Conservation (phyloP, 1,140 invertebrate genomes). For the Scylla paramamosain region DNA sequence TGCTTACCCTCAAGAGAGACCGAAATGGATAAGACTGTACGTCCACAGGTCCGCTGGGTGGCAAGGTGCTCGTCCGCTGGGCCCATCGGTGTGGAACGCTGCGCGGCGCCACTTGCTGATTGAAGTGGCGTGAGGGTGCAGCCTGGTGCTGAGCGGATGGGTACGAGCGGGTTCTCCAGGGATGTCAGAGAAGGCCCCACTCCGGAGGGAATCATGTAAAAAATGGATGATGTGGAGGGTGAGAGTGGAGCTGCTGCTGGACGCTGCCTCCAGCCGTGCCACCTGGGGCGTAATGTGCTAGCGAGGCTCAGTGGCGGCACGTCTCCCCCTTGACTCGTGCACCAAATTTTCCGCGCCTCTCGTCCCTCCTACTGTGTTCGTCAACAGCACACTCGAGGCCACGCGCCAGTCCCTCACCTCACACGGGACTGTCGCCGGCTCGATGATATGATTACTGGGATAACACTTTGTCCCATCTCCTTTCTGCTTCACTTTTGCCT, state of each 20-base stretch:
- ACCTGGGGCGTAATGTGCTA: not conserved
- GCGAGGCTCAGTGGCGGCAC: not conserved
- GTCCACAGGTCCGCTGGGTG: not conserved
- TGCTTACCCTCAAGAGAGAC: not conserved
- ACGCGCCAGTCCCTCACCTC: not conserved
- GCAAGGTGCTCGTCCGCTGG: not conserved
- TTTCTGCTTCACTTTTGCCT: not conserved
- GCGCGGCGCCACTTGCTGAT: not conserved
- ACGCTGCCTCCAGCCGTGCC: not conserved
- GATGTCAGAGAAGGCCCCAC: not conserved
- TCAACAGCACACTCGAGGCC: not conserved
- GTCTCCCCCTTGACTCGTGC: not conserved
- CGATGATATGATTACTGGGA: not conserved
- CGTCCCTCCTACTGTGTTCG: not conserved
- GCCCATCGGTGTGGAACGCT: not conserved
- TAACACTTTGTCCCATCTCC: not conserved
- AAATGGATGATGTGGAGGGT: not conserved
- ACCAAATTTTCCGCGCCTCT: not conserved
- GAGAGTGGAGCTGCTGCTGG: not conserved
- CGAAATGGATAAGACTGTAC: not conserved
- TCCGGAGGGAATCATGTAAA: constrained; percentile 8
- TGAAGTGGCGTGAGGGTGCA: not conserved
- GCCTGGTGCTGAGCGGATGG: not conserved
- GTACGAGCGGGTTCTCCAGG: not conserved
- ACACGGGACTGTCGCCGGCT: not conserved